These are phyloP conservation scores for Eptesicus fuscus DNA, from an alignment of 2,113 vertebrate genomes.

Conservation along the genomic window DNA sequence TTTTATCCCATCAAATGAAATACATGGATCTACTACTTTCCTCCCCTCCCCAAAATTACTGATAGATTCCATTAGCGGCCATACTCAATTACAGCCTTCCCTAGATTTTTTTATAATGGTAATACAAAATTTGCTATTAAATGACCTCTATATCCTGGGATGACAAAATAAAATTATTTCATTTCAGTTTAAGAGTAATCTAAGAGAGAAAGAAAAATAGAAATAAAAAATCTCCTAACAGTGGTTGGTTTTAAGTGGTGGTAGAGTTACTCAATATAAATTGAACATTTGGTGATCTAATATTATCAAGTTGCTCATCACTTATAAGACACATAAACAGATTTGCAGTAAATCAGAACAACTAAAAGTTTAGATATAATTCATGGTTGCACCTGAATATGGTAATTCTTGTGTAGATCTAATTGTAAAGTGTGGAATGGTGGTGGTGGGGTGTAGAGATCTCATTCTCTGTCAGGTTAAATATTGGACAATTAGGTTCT, in stretches of 20 bases:
- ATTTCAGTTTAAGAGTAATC: neutral
- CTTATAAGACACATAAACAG: neutral
- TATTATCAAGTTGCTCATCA: neutral
- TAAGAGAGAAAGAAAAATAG: neutral
- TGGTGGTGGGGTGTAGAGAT: neutral
- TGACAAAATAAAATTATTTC: neutral
- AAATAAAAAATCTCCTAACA: neutral
- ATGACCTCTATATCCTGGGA: neutral
- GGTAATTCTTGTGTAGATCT: neutral
- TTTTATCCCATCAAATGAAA: constrained; percentile 21
- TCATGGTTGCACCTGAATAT: neutral
- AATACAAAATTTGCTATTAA: neutral
- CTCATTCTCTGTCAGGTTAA: neutral
- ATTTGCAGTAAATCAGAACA: neutral
- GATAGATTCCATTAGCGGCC: neutral
- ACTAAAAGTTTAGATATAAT: neutral
- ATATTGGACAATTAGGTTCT: neutral
- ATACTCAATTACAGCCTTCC: neutral
- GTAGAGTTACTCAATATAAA: neutral
- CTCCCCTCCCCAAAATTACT: neutral
- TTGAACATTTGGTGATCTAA: neutral
- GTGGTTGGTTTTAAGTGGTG: neutral
- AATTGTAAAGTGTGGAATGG: neutral
- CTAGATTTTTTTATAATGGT: neutral
- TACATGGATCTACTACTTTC: neutral